Percentiles rank a stretch among this genome's conserved stretches.
Conservation (phyloP, 2,888 invertebrate species). For the Drosophila lutescens region DNA sequence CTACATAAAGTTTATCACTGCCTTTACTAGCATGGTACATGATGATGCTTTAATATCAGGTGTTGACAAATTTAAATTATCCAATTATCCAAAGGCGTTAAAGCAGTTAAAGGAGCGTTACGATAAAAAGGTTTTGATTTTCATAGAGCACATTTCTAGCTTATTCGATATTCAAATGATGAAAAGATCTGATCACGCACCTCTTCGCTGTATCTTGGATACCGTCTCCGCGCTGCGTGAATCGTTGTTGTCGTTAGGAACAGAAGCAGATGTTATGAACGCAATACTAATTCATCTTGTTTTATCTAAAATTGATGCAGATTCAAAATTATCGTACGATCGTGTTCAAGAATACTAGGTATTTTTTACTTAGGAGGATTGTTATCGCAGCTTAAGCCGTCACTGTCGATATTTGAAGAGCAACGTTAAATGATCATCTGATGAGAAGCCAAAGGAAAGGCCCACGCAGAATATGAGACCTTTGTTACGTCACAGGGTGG, state of each 20-base stretch:
- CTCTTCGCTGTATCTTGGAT: not conserved
- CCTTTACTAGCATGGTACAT: constrained; percentile 3
- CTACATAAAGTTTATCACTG: not conserved
- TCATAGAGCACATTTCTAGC: not conserved
- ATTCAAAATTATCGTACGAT: not conserved
- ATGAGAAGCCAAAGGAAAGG: not conserved
- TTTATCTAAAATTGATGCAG: not conserved
- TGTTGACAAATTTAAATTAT: constrained; percentile 2
- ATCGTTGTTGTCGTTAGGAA: constrained; percentile 1
- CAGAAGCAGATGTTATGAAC: constrained; percentile 1
- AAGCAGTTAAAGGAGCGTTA: not conserved
- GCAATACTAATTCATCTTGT: constrained; percentile 1
- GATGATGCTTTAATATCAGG: not conserved
- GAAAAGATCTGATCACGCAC: not conserved
- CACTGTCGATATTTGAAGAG: too few relatives aligned
- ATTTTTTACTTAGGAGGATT: not conserved
- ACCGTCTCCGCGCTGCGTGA: constrained; percentile 1
- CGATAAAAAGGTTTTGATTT: constrained; percentile 1
- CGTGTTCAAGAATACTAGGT: not conserved
- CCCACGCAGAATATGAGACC: not conserved
- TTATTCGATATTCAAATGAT: not conserved
- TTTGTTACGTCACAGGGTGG: not conserved
- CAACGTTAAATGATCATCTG: not conserved
- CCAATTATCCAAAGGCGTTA: not conserved
- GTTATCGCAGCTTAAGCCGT: not conserved